Conservation (phyloP, 2,888 invertebrate species). For the Brenthis ino region DNA sequence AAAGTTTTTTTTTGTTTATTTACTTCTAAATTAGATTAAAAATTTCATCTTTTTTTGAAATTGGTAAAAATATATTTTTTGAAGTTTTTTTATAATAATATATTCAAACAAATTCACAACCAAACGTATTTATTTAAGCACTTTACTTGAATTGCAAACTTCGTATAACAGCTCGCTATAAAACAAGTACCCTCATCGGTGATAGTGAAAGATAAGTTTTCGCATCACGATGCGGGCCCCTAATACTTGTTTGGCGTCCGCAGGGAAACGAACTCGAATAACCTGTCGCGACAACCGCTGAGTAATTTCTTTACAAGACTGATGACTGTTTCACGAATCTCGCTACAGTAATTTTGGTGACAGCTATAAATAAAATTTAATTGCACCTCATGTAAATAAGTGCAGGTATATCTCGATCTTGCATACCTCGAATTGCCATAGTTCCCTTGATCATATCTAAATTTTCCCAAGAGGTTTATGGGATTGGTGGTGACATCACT, state of each 20-base stretch:
- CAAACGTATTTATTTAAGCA: too few relatives aligned
- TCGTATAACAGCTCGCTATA: not conserved
- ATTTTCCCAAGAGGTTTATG: not conserved
- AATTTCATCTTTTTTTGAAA: too few relatives aligned
- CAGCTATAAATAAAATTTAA: slow-evolving; percentile 42
- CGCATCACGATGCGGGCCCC: slow-evolving; percentile 44
- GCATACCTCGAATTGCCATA: slow-evolving; percentile 25
- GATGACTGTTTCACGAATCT: slow-evolving; percentile 42
- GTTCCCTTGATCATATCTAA: slow-evolving; percentile 31
- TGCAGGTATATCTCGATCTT: slow-evolving; percentile 24
- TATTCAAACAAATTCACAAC: too few relatives aligned
- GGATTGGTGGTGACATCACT: not conserved
- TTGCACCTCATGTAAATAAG: slow-evolving; percentile 38
- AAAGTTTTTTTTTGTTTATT: too few relatives aligned
- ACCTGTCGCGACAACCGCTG: slow-evolving; percentile 58
- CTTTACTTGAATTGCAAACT: too few relatives aligned
- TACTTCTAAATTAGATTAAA: too few relatives aligned
- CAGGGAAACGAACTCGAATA: slow-evolving; percentile 61
- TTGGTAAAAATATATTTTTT: too few relatives aligned
- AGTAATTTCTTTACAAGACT: slow-evolving; percentile 51
- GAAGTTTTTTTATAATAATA: too few relatives aligned
- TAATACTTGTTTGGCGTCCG: slow-evolving; percentile 57
- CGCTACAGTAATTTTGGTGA: slow-evolving; percentile 39
- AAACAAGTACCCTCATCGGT: slow-evolving; percentile 10
- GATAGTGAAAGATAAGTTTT: slow-evolving; percentile 30